Base-by-base conservation (phyloP, 2,888 invertebrate species). In the Stramonita haemastoma region DNA sequence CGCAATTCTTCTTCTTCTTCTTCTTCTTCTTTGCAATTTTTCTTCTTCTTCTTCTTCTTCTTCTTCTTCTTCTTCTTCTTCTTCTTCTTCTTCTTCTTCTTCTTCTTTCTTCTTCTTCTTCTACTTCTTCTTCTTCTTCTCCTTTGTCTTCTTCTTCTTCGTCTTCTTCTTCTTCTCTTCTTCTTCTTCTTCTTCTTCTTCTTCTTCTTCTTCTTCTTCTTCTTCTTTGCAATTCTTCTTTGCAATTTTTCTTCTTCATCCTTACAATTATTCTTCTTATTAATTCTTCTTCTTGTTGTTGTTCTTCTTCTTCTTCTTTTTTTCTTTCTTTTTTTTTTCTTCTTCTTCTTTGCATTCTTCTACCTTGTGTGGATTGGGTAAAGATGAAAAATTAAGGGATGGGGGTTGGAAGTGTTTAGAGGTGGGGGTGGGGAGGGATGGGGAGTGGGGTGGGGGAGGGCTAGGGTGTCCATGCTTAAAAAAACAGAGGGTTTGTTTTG, bases 151-250 rank as follows among this genome's bases (percentile, higher is more conserved):
- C 1, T 77, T 77, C 29, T 77, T 77, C 29, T 77, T 77, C 29
- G 8, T 77, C 29, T 77, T 77, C 29, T 8, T n/a, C 2, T 77
- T 29, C 77, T 29, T 29, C 77, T 11, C 11, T 29, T 29, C 77
- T 77, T 77, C 29, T 77, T 77, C 29, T 8, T n/a, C 11, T 77
- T 77, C 77, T 77, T 77, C 77, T 77, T 77, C 77, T 77, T 77
- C 77, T 77, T 77, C 77, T 77, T 77, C n/a, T 77, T 77, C 77
- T 77, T 77, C 77, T 77, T 77, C 77, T 77, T 77, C 77, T 77
- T 77, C 77, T 77, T 84, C 84, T 84, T 84, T 36, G 46, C 46
- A 46, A 5, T 84, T 84, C 84, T 84, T 84, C 84, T 36, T 84
- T 8, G 46, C 46, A n/a, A 32, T 84, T 84, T 34, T 83, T 83